Conservation (phyloP, 2,113 vertebrate genomes). For the Aptenodytes forsteri region DNA sequence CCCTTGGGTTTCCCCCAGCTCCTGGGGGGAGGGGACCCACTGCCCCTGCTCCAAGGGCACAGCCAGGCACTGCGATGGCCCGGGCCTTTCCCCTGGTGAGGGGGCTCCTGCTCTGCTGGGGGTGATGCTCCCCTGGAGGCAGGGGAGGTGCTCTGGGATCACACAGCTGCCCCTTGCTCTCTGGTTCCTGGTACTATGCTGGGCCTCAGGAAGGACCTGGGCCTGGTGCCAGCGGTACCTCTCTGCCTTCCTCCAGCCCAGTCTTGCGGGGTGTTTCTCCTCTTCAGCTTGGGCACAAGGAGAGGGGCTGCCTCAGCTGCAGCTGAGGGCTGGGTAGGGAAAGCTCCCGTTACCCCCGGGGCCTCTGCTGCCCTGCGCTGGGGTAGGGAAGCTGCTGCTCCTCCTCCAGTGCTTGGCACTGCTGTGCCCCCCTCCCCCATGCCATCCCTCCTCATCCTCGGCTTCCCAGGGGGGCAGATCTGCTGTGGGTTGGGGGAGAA, state of each 20-base stretch:
- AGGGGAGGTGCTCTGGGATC: neutral
- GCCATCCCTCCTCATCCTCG: neutral
- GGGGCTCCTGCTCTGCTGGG: too few relatives aligned
- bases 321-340: too few relatives aligned
- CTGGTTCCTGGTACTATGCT: too few relatives aligned
- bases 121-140: fast-evolving
- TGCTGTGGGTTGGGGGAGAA: neutral
- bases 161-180: too few relatives aligned
- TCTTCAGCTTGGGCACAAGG: neutral
- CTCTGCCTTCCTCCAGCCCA: neutral
- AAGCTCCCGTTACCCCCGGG: too few relatives aligned
- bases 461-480: too few relatives aligned
- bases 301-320: neutral
- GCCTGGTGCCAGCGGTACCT: too few relatives aligned
- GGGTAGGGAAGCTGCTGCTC: neutral
- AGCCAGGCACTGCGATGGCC: neutral
- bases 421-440: neutral
- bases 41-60: neutral
- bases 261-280: fast-evolving
- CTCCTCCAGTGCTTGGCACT: neutral
- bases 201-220: neutral
- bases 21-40: fast-evolving
- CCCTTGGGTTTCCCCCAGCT: neutral
- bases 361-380: neutral
- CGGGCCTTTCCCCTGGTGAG: fast-evolving